Percentiles rank a stretch among this genome's conserved stretches.
Conservation (phyloP, 1,140 invertebrate species). For the Akabosia matsudoensis region DNA sequence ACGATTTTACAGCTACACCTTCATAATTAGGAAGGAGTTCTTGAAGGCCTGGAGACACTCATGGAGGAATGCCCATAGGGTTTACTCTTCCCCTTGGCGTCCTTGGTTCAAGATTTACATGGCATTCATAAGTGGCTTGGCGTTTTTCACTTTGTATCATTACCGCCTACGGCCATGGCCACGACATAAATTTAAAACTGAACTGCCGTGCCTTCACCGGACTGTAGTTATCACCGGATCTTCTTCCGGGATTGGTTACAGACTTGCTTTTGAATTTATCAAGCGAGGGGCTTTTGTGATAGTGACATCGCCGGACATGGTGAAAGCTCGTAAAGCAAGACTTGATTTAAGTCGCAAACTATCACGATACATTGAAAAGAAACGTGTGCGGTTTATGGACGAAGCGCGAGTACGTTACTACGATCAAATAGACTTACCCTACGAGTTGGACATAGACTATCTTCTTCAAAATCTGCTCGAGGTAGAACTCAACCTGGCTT, state of each 20-base stretch:
- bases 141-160: not conserved
- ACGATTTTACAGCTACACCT: not conserved
- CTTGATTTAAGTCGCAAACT: not conserved
- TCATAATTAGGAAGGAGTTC: not conserved
- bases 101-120: not conserved
- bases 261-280: not conserved
- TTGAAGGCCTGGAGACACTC: not conserved
- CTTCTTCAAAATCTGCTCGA: conserved; percentile 10
- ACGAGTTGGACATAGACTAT: not conserved
- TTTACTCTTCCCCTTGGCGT: not conserved
- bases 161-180: not conserved
- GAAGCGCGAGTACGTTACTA: not conserved
- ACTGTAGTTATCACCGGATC: not conserved
- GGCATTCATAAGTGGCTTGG: not conserved
- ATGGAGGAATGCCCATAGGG: not conserved
- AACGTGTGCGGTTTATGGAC: not conserved
- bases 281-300: not conserved
- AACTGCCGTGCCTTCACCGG: not conserved
- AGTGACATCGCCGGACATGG: not conserved
- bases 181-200: not conserved
- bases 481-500: not conserved
- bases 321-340: not conserved
- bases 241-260: not conserved
- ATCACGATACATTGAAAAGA: not conserved
- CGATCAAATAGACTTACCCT: not conserved